Conservation (phyloP, 2,797 vertebrate genomes). For the Corythornis leucogaster region DNA sequence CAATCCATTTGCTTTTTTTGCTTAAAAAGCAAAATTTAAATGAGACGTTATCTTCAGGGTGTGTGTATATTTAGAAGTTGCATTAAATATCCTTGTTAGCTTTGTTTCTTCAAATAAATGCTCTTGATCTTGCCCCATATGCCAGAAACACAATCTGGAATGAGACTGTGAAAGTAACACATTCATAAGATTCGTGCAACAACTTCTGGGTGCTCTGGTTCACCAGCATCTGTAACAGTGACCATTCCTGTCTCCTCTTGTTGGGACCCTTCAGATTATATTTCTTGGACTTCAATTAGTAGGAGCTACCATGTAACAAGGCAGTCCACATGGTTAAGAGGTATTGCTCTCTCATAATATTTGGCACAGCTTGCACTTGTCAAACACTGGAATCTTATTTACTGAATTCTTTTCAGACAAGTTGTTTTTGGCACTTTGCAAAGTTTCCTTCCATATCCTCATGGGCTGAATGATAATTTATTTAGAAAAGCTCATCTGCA, state of each 20-base stretch:
- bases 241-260: background rate
- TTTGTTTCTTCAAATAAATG: conserved; percentile 43
- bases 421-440: conserved; percentile 34
- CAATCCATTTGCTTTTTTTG: conserved; percentile 15
- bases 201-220: background rate
- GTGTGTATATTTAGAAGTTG: conserved; percentile 54
- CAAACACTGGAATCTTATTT: conserved; percentile 50
- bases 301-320: background rate
- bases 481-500: conserved; percentile 48
- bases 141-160: conserved; percentile 56
- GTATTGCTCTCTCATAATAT: background rate
- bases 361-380: background rate
- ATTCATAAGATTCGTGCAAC: background rate
- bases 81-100: conserved; percentile 58
- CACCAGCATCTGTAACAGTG: background rate
- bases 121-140: conserved; percentile 48
- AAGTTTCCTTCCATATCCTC: conserved; percentile 59
- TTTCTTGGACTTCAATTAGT: background rate
- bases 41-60: conserved; percentile 35
- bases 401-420: conserved; percentile 46
- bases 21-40: conserved; percentile 22
- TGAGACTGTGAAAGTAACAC: conserved; percentile 8
- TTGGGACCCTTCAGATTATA: background rate
- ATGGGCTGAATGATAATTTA: conserved; percentile 54
- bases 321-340: background rate